These are phyloP conservation scores for Abscondita cerata DNA, from an alignment of 2,888 invertebrate genomes.

Conservation along the genomic window DNA sequence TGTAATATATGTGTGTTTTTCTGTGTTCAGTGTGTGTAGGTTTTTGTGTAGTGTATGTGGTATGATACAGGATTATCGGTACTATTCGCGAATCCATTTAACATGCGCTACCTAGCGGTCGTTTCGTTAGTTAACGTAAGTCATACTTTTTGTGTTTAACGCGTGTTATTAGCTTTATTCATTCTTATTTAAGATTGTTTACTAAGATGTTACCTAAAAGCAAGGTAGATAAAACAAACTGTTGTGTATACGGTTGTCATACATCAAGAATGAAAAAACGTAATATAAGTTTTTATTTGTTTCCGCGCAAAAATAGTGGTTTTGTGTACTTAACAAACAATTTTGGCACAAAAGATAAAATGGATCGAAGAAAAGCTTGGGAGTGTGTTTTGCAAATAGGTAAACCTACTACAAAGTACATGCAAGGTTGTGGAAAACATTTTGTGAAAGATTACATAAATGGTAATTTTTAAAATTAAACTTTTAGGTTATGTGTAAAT, in stretches of 20 bases:
- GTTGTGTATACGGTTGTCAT: slow-evolving; percentile 1
- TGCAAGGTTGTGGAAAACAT: slow-evolving; percentile 10
- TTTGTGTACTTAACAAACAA: neutral
- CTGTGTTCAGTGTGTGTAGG: no score
- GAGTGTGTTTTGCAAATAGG: neutral
- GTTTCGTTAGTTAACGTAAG: neutral
- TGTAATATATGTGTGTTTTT: no score
- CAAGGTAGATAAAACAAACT: slow-evolving; percentile 4
- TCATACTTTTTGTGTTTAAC: slow-evolving; percentile 1
- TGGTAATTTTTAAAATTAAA: neutral
- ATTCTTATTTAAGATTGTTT: neutral
- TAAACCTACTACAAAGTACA: slow-evolving; percentile 2
- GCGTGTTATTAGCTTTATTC: neutral
- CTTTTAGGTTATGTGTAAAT: neutral
- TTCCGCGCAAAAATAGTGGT: neutral
- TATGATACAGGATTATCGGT: no score
- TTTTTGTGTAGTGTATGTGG: no score
- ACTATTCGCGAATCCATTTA: slow-evolving; percentile 4
- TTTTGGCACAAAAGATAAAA: neutral
- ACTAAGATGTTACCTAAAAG: slow-evolving; percentile 2
- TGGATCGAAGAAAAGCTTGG: slow-evolving; percentile 5
- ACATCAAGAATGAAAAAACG: slow-evolving; percentile 5
- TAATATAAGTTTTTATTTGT: slow-evolving; percentile 8
- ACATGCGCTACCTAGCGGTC: neutral
- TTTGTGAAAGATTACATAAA: slow-evolving; percentile 2